A percentile compares a stretch with the other conserved stretches of the same genome.
These are phyloP conservation scores for Bombyx mandarina DNA, from an alignment of 1,140 invertebrate species.

Conservation along the genomic window DNA sequence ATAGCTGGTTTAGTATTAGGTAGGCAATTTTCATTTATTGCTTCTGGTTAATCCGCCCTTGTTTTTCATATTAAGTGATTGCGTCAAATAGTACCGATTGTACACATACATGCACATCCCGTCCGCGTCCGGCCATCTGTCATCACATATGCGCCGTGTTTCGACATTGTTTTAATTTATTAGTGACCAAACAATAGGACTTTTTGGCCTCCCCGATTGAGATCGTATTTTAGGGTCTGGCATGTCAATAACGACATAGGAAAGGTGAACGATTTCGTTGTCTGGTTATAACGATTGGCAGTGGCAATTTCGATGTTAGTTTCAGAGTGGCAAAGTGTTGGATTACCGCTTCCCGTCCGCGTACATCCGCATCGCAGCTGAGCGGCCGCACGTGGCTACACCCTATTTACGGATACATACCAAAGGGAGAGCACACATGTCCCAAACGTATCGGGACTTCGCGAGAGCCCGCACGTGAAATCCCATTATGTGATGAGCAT, in stretches of 20 bases:
- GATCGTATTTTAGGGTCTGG: not conserved
- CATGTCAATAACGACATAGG: constrained; percentile 3
- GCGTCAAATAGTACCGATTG: constrained; percentile 44
- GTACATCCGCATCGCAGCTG: constrained; percentile 64
- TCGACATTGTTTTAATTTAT: constrained; percentile 64
- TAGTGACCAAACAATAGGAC: constrained; percentile 50
- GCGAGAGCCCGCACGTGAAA: constrained; percentile 67
- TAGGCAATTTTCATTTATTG: constrained; percentile 19
- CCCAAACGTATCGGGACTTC: constrained; percentile 63
- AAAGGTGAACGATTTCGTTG: not conserved
- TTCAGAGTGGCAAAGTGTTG: constrained; percentile 46
- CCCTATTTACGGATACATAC: constrained; percentile 67
- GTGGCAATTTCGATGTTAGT: constrained; percentile 5
- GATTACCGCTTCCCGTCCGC: constrained; percentile 63
- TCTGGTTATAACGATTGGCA: constrained; percentile 8
- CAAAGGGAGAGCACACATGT: constrained; percentile 67
- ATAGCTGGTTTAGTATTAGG: not conserved
- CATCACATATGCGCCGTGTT: constrained; percentile 54
- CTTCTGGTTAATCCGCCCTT: constrained; percentile 13
- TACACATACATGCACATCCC: constrained; percentile 41
- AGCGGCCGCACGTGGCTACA: constrained; percentile 65
- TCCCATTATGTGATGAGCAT: constrained; percentile 65
- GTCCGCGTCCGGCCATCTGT: constrained; percentile 65
- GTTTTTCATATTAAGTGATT: constrained; percentile 38
- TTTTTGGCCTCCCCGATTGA: constrained; percentile 16